Base-by-base conservation (phyloP, 2,888 invertebrate species). In the Ormyrus rosae region DNA sequence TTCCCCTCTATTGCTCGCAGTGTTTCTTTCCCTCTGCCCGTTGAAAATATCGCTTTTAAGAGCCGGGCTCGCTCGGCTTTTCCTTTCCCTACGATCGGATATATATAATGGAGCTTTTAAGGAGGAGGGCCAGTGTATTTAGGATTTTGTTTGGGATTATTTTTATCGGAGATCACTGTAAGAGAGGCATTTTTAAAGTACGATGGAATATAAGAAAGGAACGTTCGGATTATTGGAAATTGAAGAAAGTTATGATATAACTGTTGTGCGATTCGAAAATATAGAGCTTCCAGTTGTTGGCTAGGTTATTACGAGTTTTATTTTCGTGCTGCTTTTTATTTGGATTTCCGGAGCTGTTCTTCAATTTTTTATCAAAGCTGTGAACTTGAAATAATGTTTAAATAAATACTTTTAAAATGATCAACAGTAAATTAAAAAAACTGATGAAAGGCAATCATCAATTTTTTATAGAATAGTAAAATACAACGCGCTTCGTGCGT, bases 41-140 rank as follows among this genome's bases (percentile, higher is more conserved):
- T 55, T 34, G 74, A 34, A 75, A 67, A 67, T 75, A 75, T 68
- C 51, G 67, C 51, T 67, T 51, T 60, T 60, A 75, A 64, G 64
- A 46, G 56, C 34, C 2, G 46, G 46, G 64, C 6, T 45, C 63
- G 45, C 5, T 61, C 11, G 50, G 34, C 50, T 60, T 71, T n/a
- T 71, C 11, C 10, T 34, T 61, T n/a, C 34, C 67, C 53, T 34
- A 34, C 4, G 11, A 7, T 9, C 50, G 6, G 34, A 56, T 56
- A 46, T n/a, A 69, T 56, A 73, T 73, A 64, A 73, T 65, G 45
- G 55, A 73, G 64, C 73, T 73, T 73, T 50, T 65, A 55, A 68
- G 10, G 10, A 45, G 8, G n/a, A 46, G 61, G 13, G n/a, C 46
- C 50, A 11, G 55, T 48, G 48, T 55, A 61, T 69, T 76, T 51